Base-by-base conservation (phyloP, 2,888 invertebrate genomes). In the Leucozona laternaria region DNA sequence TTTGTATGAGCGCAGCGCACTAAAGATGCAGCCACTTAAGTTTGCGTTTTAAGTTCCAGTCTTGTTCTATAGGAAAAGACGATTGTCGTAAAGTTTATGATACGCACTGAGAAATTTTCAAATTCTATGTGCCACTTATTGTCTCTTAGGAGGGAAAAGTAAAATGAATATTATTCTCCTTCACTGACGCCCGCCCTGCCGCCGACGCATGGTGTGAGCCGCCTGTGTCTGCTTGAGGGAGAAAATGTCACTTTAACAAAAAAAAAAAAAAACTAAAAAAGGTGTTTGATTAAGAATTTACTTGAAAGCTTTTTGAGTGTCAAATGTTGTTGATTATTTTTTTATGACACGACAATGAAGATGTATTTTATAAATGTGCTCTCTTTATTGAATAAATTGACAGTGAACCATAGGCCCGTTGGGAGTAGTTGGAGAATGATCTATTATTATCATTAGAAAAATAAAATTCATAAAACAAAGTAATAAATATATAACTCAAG, bases 271-370 rank as follows among this genome's bases (percentile, higher is more conserved):
- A 6, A 2, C 13, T 17, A 37, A 22, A 50, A 45, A 53, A 53
- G 50, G 25, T 25, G 22, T 68, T 68, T 53, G 53, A 53, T 37
- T 28, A 37, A 17, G 22, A 68, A 68, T 25, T 50, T 25, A 53
- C 53, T 68, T 68, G 50, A 68, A 66, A 53, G 53, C 68, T 68
- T 53, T 68, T 68, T 68, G 68, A 50, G 53, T 68, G 68, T 68
- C 68, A 53, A 68, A 53, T 53, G 53, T 53, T 48, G 48, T 31
- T 66, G 64, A 28, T 45, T 66, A 37, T 22, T 50, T 60, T 40
- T 40, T 68, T 34, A 53, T 68, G 22, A 40, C 37, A 22, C 17
- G n/a, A 50, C 34, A 68, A 25, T 68, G 31, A 50, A 31, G n/a
- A 68, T 66, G 31, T 53, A 53, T 28, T 20, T 20, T 48, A 48